Evolutionary conservation across 2,113 vertebrate species (phyloP), one percentile per base, ranked within the genome.

Genomic region (Percopsis transmontana): DNA sequence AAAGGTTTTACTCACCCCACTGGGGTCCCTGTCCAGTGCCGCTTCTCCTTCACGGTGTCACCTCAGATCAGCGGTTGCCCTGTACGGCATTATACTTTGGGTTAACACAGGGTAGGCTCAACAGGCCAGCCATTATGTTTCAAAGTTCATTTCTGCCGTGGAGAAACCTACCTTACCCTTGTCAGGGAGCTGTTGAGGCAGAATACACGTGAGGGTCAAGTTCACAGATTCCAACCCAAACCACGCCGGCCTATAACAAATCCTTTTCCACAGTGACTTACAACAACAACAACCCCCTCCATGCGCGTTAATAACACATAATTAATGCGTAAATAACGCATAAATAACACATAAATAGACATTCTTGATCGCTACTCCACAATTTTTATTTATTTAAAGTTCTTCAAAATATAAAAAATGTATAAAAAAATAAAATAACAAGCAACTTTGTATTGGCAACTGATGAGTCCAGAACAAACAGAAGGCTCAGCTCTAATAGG

Each of bases 391-490:
- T 4, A 33, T 33, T 6, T 33, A 33, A 33, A 33, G 27, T n/a
- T n/a, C n/a, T n/a, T n/a, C n/a, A n/a, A n/a, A n/a, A n/a, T n/a
- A n/a, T n/a, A n/a, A n/a, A n/a, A n/a, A n/a, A n/a, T n/a, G n/a
- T n/a, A n/a, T n/a, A n/a, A 33, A 7, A 33, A 33, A 33, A 33
- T 4, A 33, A 33, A 7, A 33, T 6, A 63, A 33, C 19, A 27
- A 74, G 33, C 45, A 5, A 56, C 52, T 68, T 53, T 60, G 68
- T 38, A 21, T 15, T 53, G 23, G 60, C 74, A 87, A 81, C 79
- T 82, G 81, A 85, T 85, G 83, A 79, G 62, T 66, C 48, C 76
- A 85, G 68, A 39, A 71, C 65, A 78, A 84, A 83, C 75, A 84
- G 52, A 75, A 69, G 0, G n/a, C 75, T 76, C 80, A 76, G 68